Percentiles rank a stretch among this genome's conserved stretches.
These are phyloP conservation scores for Matsumurasca onukii DNA, from an alignment of 1,140 invertebrate species.

Conservation along the genomic window DNA sequence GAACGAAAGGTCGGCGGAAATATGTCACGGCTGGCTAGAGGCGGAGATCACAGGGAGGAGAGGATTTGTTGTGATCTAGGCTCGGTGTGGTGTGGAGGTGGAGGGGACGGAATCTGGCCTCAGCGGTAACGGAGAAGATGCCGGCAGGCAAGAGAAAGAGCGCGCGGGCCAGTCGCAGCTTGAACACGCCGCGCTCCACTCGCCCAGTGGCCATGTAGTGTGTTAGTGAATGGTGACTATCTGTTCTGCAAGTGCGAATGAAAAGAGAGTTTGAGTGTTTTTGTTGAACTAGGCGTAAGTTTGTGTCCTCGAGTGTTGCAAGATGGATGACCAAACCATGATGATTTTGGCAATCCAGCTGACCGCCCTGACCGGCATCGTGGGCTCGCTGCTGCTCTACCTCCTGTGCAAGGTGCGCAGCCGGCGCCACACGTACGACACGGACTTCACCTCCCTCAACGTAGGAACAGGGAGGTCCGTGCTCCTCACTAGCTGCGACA, in stretches of 20 bases:
- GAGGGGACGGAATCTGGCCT: neutral
- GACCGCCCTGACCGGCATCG: slow-evolving; percentile 73
- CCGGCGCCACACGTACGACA: slow-evolving; percentile 36
- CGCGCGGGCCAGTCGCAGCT: neutral
- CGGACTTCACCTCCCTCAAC: slow-evolving; percentile 28
- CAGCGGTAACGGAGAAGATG: neutral
- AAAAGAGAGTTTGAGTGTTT: neutral
- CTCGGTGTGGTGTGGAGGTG: neutral
- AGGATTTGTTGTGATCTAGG: neutral
- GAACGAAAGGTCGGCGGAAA: slow-evolving; percentile 13
- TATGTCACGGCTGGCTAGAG: slow-evolving; percentile 11
- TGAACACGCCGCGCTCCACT: neutral
- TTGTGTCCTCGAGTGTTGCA: neutral
- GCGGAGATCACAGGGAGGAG: neutral
- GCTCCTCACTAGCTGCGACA: slow-evolving; percentile 75
- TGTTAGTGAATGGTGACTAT: neutral
- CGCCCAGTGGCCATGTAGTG: neutral
- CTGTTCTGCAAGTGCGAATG: neutral
- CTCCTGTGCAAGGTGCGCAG: slow-evolving; percentile 69
- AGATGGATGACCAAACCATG: slow-evolving; percentile 75
- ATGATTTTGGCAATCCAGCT: slow-evolving; percentile 73
- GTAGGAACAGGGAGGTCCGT: slow-evolving; percentile 50
- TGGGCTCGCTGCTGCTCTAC: slow-evolving; percentile 71
- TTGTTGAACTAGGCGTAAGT: neutral
- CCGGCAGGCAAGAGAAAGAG: neutral